phyloP scores from a whole-genome alignment of 2,797 vertebrate species.

The Schizopygopsis pylzovi region DNA sequence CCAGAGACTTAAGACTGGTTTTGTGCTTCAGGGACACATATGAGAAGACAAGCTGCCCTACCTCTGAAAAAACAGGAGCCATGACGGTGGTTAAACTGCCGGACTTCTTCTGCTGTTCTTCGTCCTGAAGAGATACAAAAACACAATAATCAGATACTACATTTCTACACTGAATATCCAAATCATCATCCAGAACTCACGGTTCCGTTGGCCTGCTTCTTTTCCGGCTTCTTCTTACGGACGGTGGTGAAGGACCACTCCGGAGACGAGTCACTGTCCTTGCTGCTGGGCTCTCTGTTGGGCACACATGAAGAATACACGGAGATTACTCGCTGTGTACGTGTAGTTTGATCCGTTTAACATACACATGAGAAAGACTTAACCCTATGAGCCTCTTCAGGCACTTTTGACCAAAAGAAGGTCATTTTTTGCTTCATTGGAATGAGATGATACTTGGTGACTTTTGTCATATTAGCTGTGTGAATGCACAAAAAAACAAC shows the following conservation, averaged over 20 bases:
- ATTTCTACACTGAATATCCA: not conserved
- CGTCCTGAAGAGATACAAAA: constrained; percentile 70
- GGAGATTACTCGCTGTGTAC: not conserved
- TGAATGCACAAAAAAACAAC: not conserved
- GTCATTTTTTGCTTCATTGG: not conserved
- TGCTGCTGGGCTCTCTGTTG: constrained; percentile 81
- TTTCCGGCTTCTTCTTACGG: constrained; percentile 84
- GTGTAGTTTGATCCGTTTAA: not conserved
- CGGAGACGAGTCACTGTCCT: constrained; percentile 78
- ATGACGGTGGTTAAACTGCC: constrained; percentile 84
- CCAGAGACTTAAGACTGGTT: no score
- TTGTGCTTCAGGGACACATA: not conserved
- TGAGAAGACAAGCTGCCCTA: constrained; percentile 64
- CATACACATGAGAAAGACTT: not conserved
- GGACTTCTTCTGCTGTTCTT: constrained; percentile 83
- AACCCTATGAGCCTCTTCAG: not conserved
- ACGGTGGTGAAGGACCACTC: constrained; percentile 88
- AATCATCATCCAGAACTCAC: constrained; percentile 17
- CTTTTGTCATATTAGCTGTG: not conserved
- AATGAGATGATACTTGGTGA: not conserved
- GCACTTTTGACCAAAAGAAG: not conserved
- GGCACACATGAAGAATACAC: not conserved
- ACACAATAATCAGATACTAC: not conserved
- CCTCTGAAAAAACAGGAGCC: constrained; percentile 85
- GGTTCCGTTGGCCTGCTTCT: constrained; percentile 83